phyloP scores from a whole-genome alignment of 2,888 invertebrate genomes.

The Brachypalpus laphriformis region DNA sequence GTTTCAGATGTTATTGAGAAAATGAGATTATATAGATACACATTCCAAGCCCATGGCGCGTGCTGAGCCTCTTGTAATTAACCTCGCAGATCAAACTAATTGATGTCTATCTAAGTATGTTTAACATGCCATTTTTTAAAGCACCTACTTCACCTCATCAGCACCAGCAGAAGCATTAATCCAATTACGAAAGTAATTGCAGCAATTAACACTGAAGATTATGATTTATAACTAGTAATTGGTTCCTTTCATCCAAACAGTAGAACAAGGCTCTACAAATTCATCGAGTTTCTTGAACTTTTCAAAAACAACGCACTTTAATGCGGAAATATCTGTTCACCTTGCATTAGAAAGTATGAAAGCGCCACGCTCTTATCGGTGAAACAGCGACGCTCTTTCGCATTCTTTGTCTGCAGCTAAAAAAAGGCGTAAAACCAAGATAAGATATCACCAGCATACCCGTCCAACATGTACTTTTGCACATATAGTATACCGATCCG shows the following conservation, averaged over 20 bases:
- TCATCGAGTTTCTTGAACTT: background rate
- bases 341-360: background rate
- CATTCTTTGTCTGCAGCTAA: background rate
- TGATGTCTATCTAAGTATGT: background rate
- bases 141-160: background rate
- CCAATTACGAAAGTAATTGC: background rate
- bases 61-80: background rate
- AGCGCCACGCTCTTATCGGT: background rate
- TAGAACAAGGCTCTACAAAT: too few species aligned
- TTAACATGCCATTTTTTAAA: background rate
- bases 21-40: background rate
- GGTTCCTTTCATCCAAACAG: background rate
- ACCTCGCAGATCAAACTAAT: background rate
- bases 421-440: constrained; percentile 61
- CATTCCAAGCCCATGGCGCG: background rate
- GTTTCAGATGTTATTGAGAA: background rate
- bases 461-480: background rate
- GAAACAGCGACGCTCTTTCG: background rate
- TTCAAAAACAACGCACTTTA: background rate
- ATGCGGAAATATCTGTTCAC: background rate
- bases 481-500: constrained; percentile 9
- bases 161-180: background rate
- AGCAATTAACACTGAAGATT: background rate
- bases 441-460: constrained; percentile 28
- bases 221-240: background rate